A percentile compares a stretch with the other conserved stretches of the same genome.
These are phyloP conservation scores for Tholera decimalis DNA, from an alignment of 2,888 invertebrate genomes.

Conservation along the genomic window DNA sequence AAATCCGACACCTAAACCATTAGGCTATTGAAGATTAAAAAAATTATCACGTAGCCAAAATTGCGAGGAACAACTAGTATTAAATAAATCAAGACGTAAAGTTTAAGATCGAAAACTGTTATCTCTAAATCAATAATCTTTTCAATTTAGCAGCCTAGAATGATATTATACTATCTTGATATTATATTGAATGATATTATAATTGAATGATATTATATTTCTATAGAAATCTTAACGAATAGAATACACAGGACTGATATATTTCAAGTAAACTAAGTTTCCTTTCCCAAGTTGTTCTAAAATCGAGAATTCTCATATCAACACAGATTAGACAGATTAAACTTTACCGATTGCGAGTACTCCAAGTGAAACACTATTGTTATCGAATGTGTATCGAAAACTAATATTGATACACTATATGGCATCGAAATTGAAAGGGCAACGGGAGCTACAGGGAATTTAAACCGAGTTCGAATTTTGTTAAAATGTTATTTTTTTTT, in stretches of 20 bases:
- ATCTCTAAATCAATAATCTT: slow-evolving; percentile 47
- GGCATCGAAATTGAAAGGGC: slow-evolving; percentile 47
- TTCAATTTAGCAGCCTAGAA: slow-evolving; percentile 40
- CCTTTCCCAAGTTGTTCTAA: slow-evolving; percentile 29
- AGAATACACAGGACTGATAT: slow-evolving; percentile 39
- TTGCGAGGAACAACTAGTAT: neutral
- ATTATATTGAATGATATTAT: slow-evolving; percentile 50
- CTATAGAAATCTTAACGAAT: slow-evolving; percentile 55
- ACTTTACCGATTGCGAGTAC: slow-evolving; percentile 51
- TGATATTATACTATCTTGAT: slow-evolving; percentile 46
- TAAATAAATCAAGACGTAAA: slow-evolving; percentile 35
- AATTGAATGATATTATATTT: slow-evolving; percentile 45
- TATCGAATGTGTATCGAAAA: slow-evolving; percentile 58
- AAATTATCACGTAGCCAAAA: too few relatives aligned
- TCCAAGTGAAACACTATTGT: slow-evolving; percentile 50
- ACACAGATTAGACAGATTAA: slow-evolving; percentile 60
- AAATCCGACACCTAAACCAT: too few relatives aligned
- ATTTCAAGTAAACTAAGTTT: too few relatives aligned
- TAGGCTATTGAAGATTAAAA: too few relatives aligned
- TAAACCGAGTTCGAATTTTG: slow-evolving; percentile 8
- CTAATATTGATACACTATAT: slow-evolving; percentile 42
- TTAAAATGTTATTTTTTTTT: slow-evolving; percentile 15
- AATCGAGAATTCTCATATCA: slow-evolving; percentile 48
- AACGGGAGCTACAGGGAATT: slow-evolving; percentile 41
- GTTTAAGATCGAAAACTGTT: slow-evolving; percentile 37